A percentile compares a stretch with the other conserved stretches of the same genome.
Conservation (phyloP, 53 echinoderm and acorn worm genomes). For the Crossaster papposus region DNA sequence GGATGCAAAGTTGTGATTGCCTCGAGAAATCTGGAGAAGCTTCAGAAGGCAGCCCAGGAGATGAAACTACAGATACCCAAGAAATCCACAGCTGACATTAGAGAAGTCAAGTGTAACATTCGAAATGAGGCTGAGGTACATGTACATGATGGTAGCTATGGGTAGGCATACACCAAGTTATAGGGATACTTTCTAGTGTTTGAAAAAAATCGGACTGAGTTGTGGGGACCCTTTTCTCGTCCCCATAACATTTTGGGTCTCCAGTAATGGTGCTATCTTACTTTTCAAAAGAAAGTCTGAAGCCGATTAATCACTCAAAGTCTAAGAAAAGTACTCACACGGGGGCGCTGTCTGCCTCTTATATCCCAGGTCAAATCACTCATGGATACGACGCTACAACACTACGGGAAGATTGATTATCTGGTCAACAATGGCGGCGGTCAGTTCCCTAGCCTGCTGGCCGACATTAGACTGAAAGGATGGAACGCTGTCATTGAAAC, state of each 20-base stretch:
- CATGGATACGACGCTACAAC: conserved; percentile 72
- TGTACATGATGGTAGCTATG: neutral
- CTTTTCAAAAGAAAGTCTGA: too few species aligned
- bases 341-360: neutral
- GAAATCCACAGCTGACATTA: conserved; percentile 73
- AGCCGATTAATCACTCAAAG: too few species aligned
- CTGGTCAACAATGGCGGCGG: conserved; percentile 96
- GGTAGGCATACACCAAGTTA: neutral
- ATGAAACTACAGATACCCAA: conserved; percentile 68
- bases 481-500: conserved; percentile 97
- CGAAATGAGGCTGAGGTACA: conserved; percentile 86
- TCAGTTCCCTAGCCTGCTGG: conserved; percentile 75
- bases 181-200: too few species aligned
- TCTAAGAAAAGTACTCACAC: neutral
- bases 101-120: conserved; percentile 84
- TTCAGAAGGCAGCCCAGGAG: conserved; percentile 68
- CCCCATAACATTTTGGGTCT: too few species aligned
- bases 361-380: conserved; percentile 71
- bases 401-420: conserved; percentile 89
- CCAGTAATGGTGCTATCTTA: too few species aligned
- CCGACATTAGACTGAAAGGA: conserved; percentile 79
- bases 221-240: too few species aligned
- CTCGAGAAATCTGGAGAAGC: conserved; percentile 86
- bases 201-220: too few species aligned
- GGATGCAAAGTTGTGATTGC: conserved; percentile 96